These are phyloP conservation scores for Pseudolycoriella hygida DNA, from an alignment of 2,888 invertebrate genomes.

Conservation along the genomic window DNA sequence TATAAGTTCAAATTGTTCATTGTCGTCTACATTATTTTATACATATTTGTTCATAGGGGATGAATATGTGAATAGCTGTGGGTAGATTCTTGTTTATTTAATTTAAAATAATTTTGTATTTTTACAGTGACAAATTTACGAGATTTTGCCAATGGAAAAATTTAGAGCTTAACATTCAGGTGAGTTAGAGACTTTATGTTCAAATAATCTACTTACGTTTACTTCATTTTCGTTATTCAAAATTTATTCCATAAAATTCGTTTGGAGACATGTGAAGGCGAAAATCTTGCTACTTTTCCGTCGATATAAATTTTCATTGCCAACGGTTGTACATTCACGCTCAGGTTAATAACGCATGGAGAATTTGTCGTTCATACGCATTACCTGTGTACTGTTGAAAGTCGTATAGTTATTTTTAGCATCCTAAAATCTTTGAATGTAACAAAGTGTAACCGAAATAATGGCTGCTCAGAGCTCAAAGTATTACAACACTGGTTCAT, in stretches of 20 bases:
- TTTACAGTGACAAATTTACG: constrained; percentile 89
- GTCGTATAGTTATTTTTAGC: too few relatives aligned
- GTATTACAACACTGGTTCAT: too few relatives aligned
- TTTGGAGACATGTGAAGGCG: neutral
- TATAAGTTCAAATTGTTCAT: neutral
- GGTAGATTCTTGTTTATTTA: neutral
- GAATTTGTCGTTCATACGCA: too few relatives aligned
- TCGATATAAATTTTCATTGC: too few relatives aligned
- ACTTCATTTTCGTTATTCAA: constrained; percentile 3
- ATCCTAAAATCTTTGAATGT: too few relatives aligned
- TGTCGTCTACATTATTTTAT: neutral
- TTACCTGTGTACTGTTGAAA: too few relatives aligned
- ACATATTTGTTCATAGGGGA: neutral
- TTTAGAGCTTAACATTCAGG: constrained; percentile 97
- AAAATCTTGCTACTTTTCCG: neutral
- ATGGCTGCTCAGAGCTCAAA: too few relatives aligned
- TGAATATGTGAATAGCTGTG: neutral
- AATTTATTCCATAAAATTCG: neutral
- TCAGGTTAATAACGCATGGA: too few relatives aligned
- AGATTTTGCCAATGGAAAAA: constrained; percentile 99
- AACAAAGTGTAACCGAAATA: too few relatives aligned
- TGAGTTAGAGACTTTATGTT: constrained; percentile 25
- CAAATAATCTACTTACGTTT: neutral
- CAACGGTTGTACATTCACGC: too few relatives aligned
- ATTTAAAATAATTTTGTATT: constrained; percentile 9